Evolutionary conservation across 2,797 vertebrate species (phyloP), one percentile per base, ranked within the genome.

Genomic region (Craterocephalus amniculus): DNA sequence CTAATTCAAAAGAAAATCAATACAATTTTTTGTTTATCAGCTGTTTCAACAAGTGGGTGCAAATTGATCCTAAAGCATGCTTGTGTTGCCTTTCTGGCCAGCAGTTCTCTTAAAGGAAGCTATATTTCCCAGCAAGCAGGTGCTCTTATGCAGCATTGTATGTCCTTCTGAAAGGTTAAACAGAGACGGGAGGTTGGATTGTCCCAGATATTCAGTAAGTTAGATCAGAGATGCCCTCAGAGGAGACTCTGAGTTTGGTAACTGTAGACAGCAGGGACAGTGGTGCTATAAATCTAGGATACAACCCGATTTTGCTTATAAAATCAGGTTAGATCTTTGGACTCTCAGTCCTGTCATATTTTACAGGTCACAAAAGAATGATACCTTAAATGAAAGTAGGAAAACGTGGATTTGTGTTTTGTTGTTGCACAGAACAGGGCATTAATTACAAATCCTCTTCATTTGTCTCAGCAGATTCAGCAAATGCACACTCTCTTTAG

Each of bases 301-400:
- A 60, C 74, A 85, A 73, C 84, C 88, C 81, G 80, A 83, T 88
- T 88, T 89, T 83, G 74, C 78, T 76, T 43, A 67, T 83, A 67
- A 87, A 90, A 90, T 88, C 82, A 91, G 89, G 89, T 87, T 89
- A 88, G 77, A 67, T 66, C 69, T 63, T 55, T 73, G 22, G 57
- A 68, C 73, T 71, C 64, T 59, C 49, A 16, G 43, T 73, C 32
- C 38, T 72, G 27, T 74, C 62, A 56, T 70, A 72, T 80, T 81
- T 84, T 88, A 64, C 74, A 74, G 87, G 86, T 51, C 73, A 63
- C 52, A 45, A 56, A 78, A 18, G 7, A 34, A 83, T n/a, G 13
- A 34, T n/a, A 27, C n/a, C 22, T 62, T 71, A 20, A 49, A 43
- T 58, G 45, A 29, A 29, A 36, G 54, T 38, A 54, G 60, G 63